phyloP scores from a whole-genome alignment of 2,888 invertebrate genomes.

The Resseliella maxima region DNA sequence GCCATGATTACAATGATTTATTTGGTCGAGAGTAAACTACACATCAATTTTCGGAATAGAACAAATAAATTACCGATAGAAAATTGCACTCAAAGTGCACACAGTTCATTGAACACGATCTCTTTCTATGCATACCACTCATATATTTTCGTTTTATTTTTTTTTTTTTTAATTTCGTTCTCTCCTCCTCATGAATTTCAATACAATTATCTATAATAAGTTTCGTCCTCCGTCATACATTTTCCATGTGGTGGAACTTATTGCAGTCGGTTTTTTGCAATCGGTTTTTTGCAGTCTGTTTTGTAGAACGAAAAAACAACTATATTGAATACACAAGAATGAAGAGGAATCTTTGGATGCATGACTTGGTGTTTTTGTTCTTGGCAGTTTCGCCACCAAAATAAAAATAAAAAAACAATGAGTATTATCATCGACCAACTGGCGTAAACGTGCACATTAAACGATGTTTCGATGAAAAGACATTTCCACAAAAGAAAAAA shows the following conservation, averaged over 20 bases:
- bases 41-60: slow-evolving; percentile 41
- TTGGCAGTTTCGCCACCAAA: not conserved
- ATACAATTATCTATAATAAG: slow-evolving; percentile 53
- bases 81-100: slow-evolving; percentile 35
- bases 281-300: not conserved
- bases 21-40: slow-evolving; percentile 12
- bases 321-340: not conserved
- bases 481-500: no score
- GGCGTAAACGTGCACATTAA: not conserved
- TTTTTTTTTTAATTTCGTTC: not conserved
- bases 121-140: not conserved
- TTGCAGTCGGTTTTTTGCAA: not conserved
- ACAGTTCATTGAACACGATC: slow-evolving; percentile 51
- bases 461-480: not conserved
- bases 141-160: not conserved
- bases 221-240: slow-evolving; percentile 28
- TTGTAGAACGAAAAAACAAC: not conserved
- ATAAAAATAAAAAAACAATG: not conserved
- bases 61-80: slow-evolving; percentile 54
- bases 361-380: not conserved
- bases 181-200: slow-evolving; percentile 8
- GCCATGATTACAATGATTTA: slow-evolving; percentile 54
- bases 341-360: not conserved
- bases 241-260: not conserved
- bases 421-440: not conserved